A percentile compares a stretch with the other conserved stretches of the same genome.
These are phyloP conservation scores for Anseranas semipalmata DNA, from an alignment of 2,113 vertebrate genomes.

Conservation along the genomic window DNA sequence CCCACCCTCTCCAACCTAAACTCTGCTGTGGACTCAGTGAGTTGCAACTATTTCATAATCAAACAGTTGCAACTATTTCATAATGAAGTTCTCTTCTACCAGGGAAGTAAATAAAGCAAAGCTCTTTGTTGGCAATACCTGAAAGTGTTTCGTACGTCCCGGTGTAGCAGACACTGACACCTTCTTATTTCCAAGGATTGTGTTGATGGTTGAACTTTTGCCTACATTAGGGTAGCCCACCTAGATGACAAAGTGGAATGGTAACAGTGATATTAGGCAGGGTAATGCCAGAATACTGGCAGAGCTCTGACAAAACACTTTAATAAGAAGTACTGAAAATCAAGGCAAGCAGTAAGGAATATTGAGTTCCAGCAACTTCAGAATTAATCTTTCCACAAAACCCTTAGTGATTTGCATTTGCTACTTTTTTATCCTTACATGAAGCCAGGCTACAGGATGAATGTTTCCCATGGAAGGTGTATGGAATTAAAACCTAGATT, in stretches of 20 bases:
- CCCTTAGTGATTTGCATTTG: background rate
- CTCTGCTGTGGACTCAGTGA: too few species aligned
- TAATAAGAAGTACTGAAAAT: background rate
- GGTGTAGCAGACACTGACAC: constrained; percentile 96
- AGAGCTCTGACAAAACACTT: background rate
- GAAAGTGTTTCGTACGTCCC: constrained; percentile 97
- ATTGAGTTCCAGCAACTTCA: background rate
- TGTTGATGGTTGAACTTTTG: constrained; percentile 98
- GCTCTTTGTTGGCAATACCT: constrained; percentile 78
- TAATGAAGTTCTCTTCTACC: background rate
- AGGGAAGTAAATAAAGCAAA: background rate
- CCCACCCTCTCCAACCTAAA: background rate
- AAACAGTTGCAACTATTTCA: background rate
- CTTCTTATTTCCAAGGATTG: constrained; percentile 94
- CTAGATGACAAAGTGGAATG: constrained; percentile 47
- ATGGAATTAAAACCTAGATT: background rate
- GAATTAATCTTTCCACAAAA: background rate
- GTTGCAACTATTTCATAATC: background rate
- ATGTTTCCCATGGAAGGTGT: background rate
- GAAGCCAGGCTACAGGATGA: background rate
- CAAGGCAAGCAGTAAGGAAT: background rate
- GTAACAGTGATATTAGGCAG: background rate
- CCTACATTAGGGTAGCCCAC: constrained; percentile 98
- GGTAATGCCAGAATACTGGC: background rate
- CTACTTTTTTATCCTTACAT: background rate